These are phyloP conservation scores for Diprion similis DNA, from an alignment of 1,140 invertebrate genomes.

Conservation along the genomic window DNA sequence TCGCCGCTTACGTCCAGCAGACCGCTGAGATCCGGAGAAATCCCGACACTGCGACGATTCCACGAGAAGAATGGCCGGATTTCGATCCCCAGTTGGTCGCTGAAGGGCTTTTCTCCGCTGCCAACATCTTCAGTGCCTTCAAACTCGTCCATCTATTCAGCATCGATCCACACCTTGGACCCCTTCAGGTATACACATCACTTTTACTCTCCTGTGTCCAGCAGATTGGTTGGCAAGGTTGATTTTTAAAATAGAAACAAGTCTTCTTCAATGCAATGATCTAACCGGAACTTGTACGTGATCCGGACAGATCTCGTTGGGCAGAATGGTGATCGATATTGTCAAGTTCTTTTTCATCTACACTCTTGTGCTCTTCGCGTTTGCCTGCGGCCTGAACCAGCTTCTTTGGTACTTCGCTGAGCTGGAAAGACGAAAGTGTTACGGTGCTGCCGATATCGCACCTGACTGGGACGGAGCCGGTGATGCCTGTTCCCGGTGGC, in stretches of 20 bases:
- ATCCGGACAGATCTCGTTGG: slow-evolving; percentile 76
- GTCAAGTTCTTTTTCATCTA: slow-evolving; percentile 90
- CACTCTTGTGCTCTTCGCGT: slow-evolving; percentile 81
- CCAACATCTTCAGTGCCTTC: slow-evolving; percentile 86
- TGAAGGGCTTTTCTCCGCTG: slow-evolving; percentile 93
- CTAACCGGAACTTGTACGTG: neutral
- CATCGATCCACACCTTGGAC: slow-evolving; percentile 89
- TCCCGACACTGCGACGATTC: slow-evolving; percentile 72
- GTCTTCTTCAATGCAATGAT: neutral
- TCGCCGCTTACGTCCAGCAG: slow-evolving; percentile 81
- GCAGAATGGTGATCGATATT: slow-evolving; percentile 87
- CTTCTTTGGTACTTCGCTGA: slow-evolving; percentile 91
- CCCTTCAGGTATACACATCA: slow-evolving; percentile 61
- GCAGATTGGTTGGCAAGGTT: too few species aligned
- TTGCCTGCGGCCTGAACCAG: slow-evolving; percentile 87
- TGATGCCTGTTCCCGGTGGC: slow-evolving; percentile 81
- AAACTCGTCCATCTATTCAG: slow-evolving; percentile 91
- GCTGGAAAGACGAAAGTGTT: slow-evolving; percentile 79
- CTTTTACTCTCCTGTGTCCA: too few species aligned
- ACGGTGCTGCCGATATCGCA: slow-evolving; percentile 56
- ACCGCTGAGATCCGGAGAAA: slow-evolving; percentile 69
- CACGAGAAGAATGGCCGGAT: slow-evolving; percentile 87
- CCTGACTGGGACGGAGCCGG: slow-evolving; percentile 71
- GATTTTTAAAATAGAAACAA: too few species aligned
- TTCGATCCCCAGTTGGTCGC: slow-evolving; percentile 95